Base-by-base conservation (phyloP, 2,888 invertebrate genomes). In the Perithous albicinctus region DNA sequence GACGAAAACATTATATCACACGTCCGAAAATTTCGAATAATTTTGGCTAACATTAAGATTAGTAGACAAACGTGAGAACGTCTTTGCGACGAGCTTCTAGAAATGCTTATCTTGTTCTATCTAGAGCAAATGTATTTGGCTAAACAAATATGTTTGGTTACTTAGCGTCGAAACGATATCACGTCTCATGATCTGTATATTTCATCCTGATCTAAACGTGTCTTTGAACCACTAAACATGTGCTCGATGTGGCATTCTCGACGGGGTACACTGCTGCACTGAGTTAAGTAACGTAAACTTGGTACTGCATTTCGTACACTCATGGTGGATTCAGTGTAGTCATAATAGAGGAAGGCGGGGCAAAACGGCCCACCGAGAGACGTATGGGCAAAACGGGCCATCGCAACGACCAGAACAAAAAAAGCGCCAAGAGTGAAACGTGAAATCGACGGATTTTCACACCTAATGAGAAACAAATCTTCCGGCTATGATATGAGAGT, bases 91-190 rank as follows among this genome's bases (percentile, higher is more conserved):
- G n/a, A n/a, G n/a, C n/a, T n/a, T n/a, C n/a, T n/a, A n/a, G n/a
- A n/a, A n/a, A n/a, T n/a, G n/a, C n/a, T n/a, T n/a, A n/a, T n/a
- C 41, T 12, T 41, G 38, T 48, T 48, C 29, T 48, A 48, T 48
- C 15, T 18, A 10, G 1, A 41, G 41, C 41, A 41, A n/a, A 12
- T 41, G 41, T 12, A 3, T 12, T n/a, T n/a, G n/a, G 41, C 41
- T 41, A n/a, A n/a, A 7, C 10, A 41, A n/a, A n/a, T n/a, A n/a
- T n/a, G n/a, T n/a, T n/a, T n/a, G n/a, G n/a, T n/a, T n/a, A 41
- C 12, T 41, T 12, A 3, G 3, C 41, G 12, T 41, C 41, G 12
- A 12, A n/a, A 41, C n/a, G 10, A 3, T 12, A 12, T 12, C 12
- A n/a, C 12, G 12, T 41, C 41, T 41, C 1, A n/a, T 41, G 41